A percentile compares a stretch with the other conserved stretches of the same genome.
These are phyloP conservation scores for Rhynchonycteris naso DNA, from an alignment of 2,797 vertebrate species.

Conservation along the genomic window DNA sequence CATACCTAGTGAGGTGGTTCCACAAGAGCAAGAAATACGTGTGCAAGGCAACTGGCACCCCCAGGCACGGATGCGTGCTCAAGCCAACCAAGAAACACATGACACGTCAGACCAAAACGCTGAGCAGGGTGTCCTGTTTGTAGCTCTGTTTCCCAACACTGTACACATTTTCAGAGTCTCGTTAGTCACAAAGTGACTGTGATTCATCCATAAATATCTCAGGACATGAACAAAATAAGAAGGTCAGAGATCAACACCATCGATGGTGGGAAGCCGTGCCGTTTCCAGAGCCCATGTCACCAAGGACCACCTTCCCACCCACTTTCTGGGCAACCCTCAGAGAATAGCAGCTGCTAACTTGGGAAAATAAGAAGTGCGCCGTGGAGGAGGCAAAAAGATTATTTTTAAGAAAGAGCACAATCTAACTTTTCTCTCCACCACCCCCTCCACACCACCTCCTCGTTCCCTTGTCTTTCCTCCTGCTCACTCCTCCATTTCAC, in stretches of 20 bases:
- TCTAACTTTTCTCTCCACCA: slow-evolving; percentile 67
- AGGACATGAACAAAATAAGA: background rate
- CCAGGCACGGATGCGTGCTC: background rate
- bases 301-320: slow-evolving; percentile 25
- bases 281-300: background rate
- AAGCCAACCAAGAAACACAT: background rate
- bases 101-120: background rate
- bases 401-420: slow-evolving; percentile 82
- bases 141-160: background rate
- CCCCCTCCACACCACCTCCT: slow-evolving; percentile 33
- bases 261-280: background rate
- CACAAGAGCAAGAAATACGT: background rate
- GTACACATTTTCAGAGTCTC: slow-evolving; percentile 11
- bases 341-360: slow-evolving; percentile 72
- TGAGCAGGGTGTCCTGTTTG: background rate
- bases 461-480: slow-evolving; percentile 57
- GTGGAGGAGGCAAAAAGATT: slow-evolving; percentile 77
- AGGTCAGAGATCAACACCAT: background rate
- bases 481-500: slow-evolving; percentile 26
- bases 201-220: background rate
- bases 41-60: background rate
- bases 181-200: background rate
- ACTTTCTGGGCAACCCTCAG: slow-evolving; percentile 64
- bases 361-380: slow-evolving; percentile 22
- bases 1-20: background rate